Evolutionary conservation across 1,140 invertebrate species (phyloP), one percentile per base, ranked within the genome.

Genomic region (Diachasmimorpha longicaudata): DNA sequence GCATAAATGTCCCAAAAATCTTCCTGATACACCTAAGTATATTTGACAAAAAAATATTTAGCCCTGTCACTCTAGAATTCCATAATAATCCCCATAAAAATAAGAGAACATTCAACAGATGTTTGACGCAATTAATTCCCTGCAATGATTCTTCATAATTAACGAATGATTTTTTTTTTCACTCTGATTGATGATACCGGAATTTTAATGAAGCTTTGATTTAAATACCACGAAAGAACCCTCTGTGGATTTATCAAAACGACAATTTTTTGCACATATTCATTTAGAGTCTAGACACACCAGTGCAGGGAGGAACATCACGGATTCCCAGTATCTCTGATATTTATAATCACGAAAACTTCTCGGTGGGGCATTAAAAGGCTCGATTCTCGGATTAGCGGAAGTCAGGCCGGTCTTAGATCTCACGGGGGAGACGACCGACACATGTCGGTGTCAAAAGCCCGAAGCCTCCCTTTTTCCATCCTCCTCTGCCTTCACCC

Each of bases 301-400:
- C 31, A 31, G 52, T 83, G 73, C 78, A 69, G 46, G 48, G 66
- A 70, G 66, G 68, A 74, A 81, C 23, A 23, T 1, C n/a, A 37
- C 23, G 78, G 81, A 80, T 87, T 88, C 87, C 82, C 82, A 82
- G 87, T 88, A 88, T 81, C 79, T 79, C 83, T 86, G 87, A 87
- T 88, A 88, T 88, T 87, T 88, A 88, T 88, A 88, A 87, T 88
- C 87, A 85, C 84, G 85, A 85, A 85, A 84, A 80, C 63, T 80
- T 82, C 84, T 82, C 85, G 31, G 81, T 79, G 82, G 72, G 80
- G 86, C 85, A 88, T 88, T 88, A 87, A 88, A 88, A 86, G 86
- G 80, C 83, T 81, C 83, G 86, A 88, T 88, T 88, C 87, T 88
- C 80, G 86, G 87, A 88, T 87, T 87, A 87, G 85, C 87, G 86